A percentile compares a stretch with the other conserved stretches of the same genome.
These are phyloP conservation scores for Lampris incognitus DNA, from an alignment of 2,113 vertebrate species.

Conservation along the genomic window DNA sequence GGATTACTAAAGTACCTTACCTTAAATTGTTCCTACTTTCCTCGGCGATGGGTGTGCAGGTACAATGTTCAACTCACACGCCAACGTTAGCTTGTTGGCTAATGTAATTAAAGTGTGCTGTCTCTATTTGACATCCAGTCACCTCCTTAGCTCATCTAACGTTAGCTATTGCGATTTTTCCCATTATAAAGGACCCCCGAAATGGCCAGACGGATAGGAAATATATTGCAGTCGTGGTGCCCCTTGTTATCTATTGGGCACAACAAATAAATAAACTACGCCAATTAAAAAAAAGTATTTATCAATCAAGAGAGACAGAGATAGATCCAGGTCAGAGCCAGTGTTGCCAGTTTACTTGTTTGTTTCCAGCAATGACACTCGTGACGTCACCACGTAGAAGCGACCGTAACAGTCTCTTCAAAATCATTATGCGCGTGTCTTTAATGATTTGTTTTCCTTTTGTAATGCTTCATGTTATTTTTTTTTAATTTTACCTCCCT, in stretches of 20 bases:
- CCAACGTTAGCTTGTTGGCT: slow-evolving; percentile 23
- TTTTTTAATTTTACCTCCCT: not conserved
- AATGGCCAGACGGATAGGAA: not conserved
- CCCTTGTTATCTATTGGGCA: not conserved
- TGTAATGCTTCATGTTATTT: not conserved
- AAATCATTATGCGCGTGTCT: not conserved
- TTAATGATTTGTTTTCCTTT: not conserved
- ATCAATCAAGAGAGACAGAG: not conserved
- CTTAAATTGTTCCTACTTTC: not conserved
- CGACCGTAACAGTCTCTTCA: slow-evolving; percentile 16
- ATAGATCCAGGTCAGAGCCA: not conserved
- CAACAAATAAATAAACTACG: not conserved
- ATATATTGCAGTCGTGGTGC: not conserved
- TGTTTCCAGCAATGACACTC: slow-evolving; percentile 29
- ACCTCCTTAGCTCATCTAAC: slow-evolving; percentile 4
- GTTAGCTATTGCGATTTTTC: not conserved
- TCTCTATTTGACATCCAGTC: slow-evolving; percentile 14
- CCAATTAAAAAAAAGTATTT: too few relatives aligned
- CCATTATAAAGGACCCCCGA: not conserved
- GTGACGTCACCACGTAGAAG: slow-evolving; percentile 55
- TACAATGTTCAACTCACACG: slow-evolving; percentile 11
- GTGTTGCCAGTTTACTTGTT: slow-evolving; percentile 29
- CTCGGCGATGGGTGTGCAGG: not conserved
- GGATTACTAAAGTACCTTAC: slow-evolving; percentile 25
- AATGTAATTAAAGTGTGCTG: slow-evolving; percentile 2